phyloP scores from a whole-genome alignment of 2,113 vertebrate genomes.

The Mus pahari region DNA sequence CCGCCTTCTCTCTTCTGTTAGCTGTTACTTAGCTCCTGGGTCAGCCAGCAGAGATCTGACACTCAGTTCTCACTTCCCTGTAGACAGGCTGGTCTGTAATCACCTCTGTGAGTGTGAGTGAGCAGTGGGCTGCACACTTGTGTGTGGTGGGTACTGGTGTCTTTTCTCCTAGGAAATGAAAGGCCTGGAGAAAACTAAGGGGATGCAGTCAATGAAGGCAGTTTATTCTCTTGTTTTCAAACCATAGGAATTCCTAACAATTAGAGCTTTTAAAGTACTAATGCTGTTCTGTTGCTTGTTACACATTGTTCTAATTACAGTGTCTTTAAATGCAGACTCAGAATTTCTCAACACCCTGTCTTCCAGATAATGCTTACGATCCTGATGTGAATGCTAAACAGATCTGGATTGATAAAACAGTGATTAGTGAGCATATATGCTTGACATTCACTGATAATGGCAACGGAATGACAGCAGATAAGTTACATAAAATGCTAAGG shows the following conservation, averaged over 20 bases:
- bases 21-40: neutral
- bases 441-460: conserved; percentile 96
- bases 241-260: neutral
- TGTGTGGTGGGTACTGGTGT: neutral
- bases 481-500: conserved; percentile 98
- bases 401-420: conserved; percentile 97
- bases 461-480: conserved; percentile 91
- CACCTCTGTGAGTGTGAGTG: neutral
- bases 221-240: conserved; percentile 27
- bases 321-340: conserved; percentile 43
- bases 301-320: conserved; percentile 18
- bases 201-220: neutral
- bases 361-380: conserved; percentile 96
- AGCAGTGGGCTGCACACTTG: neutral
- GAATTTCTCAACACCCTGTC: conserved; percentile 58
- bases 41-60: neutral
- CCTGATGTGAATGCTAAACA: conserved; percentile 96
- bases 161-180: neutral
- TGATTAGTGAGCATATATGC: conserved; percentile 88
- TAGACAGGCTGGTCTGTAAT: neutral
- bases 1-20: neutral
- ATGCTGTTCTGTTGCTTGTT: neutral
- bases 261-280: neutral
- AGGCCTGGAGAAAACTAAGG: neutral
- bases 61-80: neutral